Evolutionary conservation across 1,140 invertebrate species (phyloP).

Genomic region (Arctopsyche grandis): DNA sequence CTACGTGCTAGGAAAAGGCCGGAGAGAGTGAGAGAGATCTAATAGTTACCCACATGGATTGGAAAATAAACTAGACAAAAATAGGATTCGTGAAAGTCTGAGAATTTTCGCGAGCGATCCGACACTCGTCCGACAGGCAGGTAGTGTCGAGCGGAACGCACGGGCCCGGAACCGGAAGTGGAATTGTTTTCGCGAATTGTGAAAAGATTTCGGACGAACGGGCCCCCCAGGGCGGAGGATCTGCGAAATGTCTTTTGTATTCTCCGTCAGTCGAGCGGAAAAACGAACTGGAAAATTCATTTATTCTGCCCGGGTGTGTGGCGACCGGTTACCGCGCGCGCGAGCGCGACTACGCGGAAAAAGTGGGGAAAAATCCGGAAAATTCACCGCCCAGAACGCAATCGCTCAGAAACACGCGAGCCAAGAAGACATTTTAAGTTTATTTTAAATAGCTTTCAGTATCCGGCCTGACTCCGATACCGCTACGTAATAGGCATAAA

Average conservation of each 20-base stretch:
- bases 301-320: slow-evolving; percentile 1
- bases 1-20: too few species aligned
- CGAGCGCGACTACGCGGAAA: background rate
- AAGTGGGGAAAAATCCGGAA: background rate
- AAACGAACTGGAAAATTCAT: slow-evolving; percentile 21
- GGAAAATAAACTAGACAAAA: background rate
- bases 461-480: too few species aligned
- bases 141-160: background rate
- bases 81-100: background rate
- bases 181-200: background rate
- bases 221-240: background rate
- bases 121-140: background rate
- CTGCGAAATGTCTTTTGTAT: slow-evolving; percentile 27
- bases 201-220: slow-evolving; percentile 1
- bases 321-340: background rate
- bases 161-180: background rate
- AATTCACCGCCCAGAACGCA: too few species aligned
- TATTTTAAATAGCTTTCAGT: background rate
- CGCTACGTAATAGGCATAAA: too few species aligned
- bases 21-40: too few species aligned
- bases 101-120: background rate
- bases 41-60: too few species aligned
- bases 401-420: too few species aligned
- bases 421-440: background rate
- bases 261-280: background rate